Percentiles rank a stretch among this genome's conserved stretches.
These are phyloP conservation scores for Trematomus bernacchii DNA, from an alignment of 2,797 vertebrate genomes.

Conservation along the genomic window DNA sequence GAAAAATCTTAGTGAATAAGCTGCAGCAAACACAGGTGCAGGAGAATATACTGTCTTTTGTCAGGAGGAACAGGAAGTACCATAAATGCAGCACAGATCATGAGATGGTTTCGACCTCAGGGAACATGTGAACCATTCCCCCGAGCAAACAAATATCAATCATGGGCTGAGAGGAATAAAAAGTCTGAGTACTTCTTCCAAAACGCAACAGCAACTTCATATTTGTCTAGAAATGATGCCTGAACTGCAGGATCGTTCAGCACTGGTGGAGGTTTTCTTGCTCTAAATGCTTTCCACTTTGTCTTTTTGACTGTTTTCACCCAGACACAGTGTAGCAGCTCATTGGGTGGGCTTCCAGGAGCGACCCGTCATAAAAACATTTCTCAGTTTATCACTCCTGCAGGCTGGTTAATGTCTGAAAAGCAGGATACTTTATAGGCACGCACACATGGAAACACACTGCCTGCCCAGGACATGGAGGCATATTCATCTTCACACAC, in stretches of 20 bases:
- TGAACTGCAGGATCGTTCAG: slow-evolving; percentile 9
- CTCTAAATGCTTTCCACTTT: slow-evolving; percentile 8
- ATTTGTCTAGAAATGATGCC: neutral
- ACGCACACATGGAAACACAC: slow-evolving; percentile 51
- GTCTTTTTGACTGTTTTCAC: slow-evolving; percentile 50
- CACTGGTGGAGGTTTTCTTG: slow-evolving; percentile 9
- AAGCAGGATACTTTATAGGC: slow-evolving; percentile 58
- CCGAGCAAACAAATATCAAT: slow-evolving; percentile 19
- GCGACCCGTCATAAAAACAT: slow-evolving; percentile 69
- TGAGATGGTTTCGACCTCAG: slow-evolving; percentile 35
- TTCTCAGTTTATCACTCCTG: slow-evolving; percentile 68
- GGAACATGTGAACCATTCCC: slow-evolving; percentile 40
- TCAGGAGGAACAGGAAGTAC: slow-evolving; percentile 30
- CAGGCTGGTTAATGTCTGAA: slow-evolving; percentile 69
- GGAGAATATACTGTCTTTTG: slow-evolving; percentile 20
- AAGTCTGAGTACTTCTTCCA: neutral
- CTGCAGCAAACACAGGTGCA: neutral
- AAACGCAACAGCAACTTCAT: neutral
- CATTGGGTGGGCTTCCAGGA: slow-evolving; percentile 69
- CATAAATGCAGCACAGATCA: slow-evolving; percentile 5
- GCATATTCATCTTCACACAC: slow-evolving; percentile 31
- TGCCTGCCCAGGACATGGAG: slow-evolving; percentile 40
- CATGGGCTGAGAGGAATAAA: neutral
- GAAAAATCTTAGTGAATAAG: neutral
- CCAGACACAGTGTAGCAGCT: slow-evolving; percentile 30